phyloP scores from a whole-genome alignment of 2,113 vertebrate species.

The Rhinichthys klamathensis region DNA sequence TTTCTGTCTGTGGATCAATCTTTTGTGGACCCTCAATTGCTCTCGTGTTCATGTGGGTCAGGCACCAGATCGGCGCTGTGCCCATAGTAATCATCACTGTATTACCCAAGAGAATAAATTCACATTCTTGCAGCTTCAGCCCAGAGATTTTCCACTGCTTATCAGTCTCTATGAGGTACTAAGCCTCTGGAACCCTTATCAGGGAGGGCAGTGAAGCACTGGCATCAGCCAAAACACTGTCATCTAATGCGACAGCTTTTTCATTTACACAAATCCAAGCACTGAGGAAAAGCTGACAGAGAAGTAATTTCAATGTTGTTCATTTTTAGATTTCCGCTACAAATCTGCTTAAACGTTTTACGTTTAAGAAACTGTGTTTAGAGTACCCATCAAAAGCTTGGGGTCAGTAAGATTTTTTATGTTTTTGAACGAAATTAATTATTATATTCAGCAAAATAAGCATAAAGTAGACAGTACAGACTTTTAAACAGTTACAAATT shows the following conservation, averaged over 20 bases:
- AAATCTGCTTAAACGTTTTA: background rate
- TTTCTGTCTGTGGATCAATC: background rate
- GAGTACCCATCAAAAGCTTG: background rate
- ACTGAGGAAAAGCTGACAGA: background rate
- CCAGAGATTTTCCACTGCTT: constrained; percentile 17
- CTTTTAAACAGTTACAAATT: background rate
- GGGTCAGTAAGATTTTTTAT: background rate
- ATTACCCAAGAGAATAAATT: constrained; percentile 1
- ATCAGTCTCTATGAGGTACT: constrained; percentile 13
- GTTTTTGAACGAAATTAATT: background rate
- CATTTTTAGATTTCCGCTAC: background rate
- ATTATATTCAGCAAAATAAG: background rate
- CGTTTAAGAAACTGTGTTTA: constrained; percentile 1
- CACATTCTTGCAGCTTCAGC: constrained; percentile 58
- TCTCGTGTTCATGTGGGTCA: background rate
- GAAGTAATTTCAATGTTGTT: background rate
- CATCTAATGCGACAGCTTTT: background rate
- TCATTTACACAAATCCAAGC: constrained; percentile 7
- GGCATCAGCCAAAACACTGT: constrained; percentile 22
- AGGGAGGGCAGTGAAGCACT: background rate
- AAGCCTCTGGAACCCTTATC: constrained; percentile 51
- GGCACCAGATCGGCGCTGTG: background rate
- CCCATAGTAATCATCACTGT: constrained; percentile 39
- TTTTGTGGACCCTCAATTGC: background rate
- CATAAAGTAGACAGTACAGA: background rate